These are phyloP conservation scores for Cephalopterus ornatus DNA, from an alignment of 2,113 vertebrate genomes.

Conservation along the genomic window DNA sequence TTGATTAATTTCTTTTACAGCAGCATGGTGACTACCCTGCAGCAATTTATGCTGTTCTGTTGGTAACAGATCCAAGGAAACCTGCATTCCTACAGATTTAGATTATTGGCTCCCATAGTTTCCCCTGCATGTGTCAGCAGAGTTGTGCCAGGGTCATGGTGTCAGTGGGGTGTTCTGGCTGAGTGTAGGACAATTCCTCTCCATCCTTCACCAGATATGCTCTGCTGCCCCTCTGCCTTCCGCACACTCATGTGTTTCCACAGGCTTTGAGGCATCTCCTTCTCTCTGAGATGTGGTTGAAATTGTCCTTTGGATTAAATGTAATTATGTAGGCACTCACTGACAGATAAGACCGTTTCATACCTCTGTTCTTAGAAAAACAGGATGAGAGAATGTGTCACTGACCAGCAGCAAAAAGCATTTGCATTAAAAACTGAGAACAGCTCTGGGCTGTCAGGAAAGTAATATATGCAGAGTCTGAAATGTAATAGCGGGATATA, in stretches of 20 bases:
- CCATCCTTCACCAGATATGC: background rate
- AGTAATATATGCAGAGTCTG: background rate
- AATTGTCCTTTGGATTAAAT: background rate
- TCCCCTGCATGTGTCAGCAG: background rate
- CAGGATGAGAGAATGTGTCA: background rate
- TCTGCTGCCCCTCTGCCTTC: background rate
- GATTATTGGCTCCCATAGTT: background rate
- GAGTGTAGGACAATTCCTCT: rapidly evolving
- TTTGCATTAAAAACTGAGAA: slow-evolving; percentile 19
- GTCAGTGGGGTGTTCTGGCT: background rate
- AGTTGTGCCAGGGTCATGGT: background rate
- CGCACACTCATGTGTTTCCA: background rate
- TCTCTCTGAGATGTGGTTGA: background rate
- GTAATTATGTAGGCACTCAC: background rate
- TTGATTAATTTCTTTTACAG: background rate
- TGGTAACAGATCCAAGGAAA: background rate
- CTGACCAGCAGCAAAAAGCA: background rate
- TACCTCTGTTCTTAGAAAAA: background rate
- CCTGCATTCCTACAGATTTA: background rate
- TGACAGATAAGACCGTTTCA: background rate
- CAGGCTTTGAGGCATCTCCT: background rate
- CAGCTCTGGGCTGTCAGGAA: background rate
- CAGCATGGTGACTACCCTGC: background rate
- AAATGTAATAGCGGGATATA: background rate
- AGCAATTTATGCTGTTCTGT: background rate